These are phyloP conservation scores for Aplocera efformata DNA, from an alignment of 2,888 invertebrate genomes.

Conservation along the genomic window DNA sequence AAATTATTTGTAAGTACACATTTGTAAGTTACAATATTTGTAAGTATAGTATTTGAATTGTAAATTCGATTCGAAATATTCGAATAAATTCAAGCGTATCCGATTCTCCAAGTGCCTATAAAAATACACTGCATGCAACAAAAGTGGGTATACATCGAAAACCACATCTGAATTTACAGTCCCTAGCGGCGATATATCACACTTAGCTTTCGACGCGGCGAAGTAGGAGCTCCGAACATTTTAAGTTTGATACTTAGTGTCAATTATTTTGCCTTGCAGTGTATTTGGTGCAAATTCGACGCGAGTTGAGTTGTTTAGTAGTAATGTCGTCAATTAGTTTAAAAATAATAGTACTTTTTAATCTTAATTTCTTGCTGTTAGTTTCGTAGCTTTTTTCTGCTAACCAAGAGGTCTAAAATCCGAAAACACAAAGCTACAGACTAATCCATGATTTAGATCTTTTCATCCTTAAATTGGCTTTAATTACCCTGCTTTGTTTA, in stretches of 20 bases:
- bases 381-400: too few species aligned
- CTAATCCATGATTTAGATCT: too few species aligned
- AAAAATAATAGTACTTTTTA: too few species aligned
- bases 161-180: slow-evolving; percentile 21
- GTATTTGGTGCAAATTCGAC: slow-evolving; percentile 9
- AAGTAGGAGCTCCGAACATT: slow-evolving; percentile 12
- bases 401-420: too few species aligned
- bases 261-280: slow-evolving; percentile 21
- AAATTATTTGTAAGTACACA: too few species aligned
- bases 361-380: too few species aligned
- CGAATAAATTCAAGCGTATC: slow-evolving; percentile 25
- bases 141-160: slow-evolving; percentile 16
- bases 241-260: slow-evolving; percentile 18
- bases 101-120: slow-evolving; percentile 24
- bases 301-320: too few species aligned
- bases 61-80: slow-evolving; percentile 21
- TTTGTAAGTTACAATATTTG: too few species aligned
- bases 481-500: too few species aligned
- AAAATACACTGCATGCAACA: slow-evolving; percentile 29
- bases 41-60: slow-evolving; percentile 6
- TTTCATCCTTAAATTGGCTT: too few species aligned
- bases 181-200: slow-evolving; percentile 20
- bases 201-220: slow-evolving; percentile 17
- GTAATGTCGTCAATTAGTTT: too few species aligned
- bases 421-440: too few species aligned